These are phyloP conservation scores for Mythimna pallens DNA, from an alignment of 2,888 invertebrate species.

Conservation along the genomic window DNA sequence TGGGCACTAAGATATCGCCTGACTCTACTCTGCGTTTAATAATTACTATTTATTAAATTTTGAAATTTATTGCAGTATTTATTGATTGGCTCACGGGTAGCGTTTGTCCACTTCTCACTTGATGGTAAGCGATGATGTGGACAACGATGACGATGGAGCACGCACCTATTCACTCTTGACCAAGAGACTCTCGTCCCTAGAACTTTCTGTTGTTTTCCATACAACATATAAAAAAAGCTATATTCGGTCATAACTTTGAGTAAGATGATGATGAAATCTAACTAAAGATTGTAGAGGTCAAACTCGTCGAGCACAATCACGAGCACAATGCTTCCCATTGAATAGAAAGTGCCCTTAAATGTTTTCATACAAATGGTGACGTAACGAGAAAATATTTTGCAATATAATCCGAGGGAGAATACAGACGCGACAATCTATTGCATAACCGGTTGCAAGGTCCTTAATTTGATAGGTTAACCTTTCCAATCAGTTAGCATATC, in stretches of 20 bases:
- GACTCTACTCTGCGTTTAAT: constrained; percentile 5
- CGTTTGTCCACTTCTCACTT: not conserved
- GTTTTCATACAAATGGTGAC: constrained; percentile 50
- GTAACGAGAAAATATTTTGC: constrained; percentile 47
- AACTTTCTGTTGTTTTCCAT: not conserved
- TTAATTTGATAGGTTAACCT: not conserved
- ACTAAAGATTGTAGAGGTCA: constrained; percentile 6
- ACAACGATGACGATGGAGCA: not conserved
- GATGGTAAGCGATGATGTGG: not conserved
- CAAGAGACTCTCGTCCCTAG: not conserved
- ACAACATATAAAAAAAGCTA: no score
- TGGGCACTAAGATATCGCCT: constrained; percentile 20
- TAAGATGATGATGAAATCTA: constrained; percentile 33
- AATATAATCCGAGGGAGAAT: constrained; percentile 31
- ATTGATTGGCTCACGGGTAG: not conserved
- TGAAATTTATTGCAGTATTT: not conserved
- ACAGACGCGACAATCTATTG: constrained; percentile 35
- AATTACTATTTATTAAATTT: constrained; percentile 1
- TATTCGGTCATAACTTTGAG: not conserved
- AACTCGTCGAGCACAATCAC: not conserved
- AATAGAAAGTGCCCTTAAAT: constrained; percentile 31
- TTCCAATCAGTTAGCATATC: not conserved
- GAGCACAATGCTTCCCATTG: not conserved
- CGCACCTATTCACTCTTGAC: not conserved
- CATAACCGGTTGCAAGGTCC: constrained; percentile 54